phyloP scores from a whole-genome alignment of 1,140 invertebrate species.

The Pseudomyrmex pallidus region DNA sequence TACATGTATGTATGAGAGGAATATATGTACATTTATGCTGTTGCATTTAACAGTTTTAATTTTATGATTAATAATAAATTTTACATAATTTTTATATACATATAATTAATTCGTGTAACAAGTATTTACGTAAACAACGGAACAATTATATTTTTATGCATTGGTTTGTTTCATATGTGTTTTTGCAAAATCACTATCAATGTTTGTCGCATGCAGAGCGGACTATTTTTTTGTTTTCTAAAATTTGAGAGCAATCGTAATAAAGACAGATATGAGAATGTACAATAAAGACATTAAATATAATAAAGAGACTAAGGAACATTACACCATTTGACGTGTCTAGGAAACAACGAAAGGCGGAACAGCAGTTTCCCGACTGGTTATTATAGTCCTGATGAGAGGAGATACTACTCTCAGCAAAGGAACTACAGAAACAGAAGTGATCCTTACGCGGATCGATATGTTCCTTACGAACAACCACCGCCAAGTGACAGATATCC shows the following conservation, averaged over 20 bases:
- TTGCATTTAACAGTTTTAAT: not conserved
- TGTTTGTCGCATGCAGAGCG: constrained; percentile 27
- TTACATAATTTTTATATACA: not conserved
- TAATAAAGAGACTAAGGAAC: too few species aligned
- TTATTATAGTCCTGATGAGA: constrained; percentile 12
- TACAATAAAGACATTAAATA: not conserved
- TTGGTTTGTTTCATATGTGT: not conserved
- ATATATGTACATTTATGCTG: not conserved
- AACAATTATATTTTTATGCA: not conserved
- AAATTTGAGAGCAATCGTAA: constrained; percentile 30
- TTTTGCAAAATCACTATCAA: not conserved
- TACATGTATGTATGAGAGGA: not conserved
- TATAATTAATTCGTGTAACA: not conserved
- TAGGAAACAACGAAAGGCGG: constrained; percentile 51
- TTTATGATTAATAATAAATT: not conserved
- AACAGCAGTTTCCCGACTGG: constrained; percentile 23
- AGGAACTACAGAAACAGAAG: constrained; percentile 8
- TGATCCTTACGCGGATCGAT: constrained; percentile 1
- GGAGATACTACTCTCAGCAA: not conserved
- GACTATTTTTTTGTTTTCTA: not conserved
- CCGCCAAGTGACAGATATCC: constrained; percentile 15
- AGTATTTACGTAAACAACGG: not conserved
- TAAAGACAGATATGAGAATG: constrained; percentile 14
- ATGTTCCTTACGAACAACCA: not conserved
- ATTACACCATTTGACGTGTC: constrained; percentile 16